Evolutionary conservation across 2,888 invertebrate genomes (phyloP).

Genomic region (Unio delphinus): DNA sequence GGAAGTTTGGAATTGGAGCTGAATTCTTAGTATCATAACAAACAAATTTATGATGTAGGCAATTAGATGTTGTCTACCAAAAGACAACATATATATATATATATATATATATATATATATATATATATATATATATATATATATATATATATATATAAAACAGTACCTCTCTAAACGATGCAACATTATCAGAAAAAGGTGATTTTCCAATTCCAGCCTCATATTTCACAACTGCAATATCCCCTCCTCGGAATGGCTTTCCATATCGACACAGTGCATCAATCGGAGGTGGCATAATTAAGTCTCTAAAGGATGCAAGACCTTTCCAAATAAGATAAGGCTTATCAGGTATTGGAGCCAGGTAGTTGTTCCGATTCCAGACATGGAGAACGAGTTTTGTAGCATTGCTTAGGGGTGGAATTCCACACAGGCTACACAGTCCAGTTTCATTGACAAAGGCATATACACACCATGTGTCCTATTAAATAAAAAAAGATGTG

Average conservation of each 20-base stretch:
- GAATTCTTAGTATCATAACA: too few relatives aligned
- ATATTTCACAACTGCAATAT: constrained; percentile 42
- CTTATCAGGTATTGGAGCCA: constrained; percentile 23
- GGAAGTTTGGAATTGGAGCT: too few relatives aligned
- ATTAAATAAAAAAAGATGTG: not conserved
- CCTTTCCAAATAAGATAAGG: constrained; percentile 33
- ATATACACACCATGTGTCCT: constrained; percentile 45
- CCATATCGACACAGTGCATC: constrained; percentile 44
- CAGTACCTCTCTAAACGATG: constrained; percentile 31
- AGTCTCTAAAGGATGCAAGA: constrained; percentile 25
- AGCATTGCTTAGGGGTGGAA: constrained; percentile 29
- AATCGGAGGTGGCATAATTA: constrained; percentile 40
- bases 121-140: too few relatives aligned
- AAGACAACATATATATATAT: too few relatives aligned
- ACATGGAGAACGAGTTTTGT: constrained; percentile 40
- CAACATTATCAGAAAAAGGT: constrained; percentile 18
- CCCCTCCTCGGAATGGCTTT: constrained; percentile 43
- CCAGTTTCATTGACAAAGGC: constrained; percentile 29
- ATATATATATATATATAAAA: too few relatives aligned
- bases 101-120: too few relatives aligned
- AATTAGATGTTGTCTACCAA: too few relatives aligned
- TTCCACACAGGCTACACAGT: constrained; percentile 38
- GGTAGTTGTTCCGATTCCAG: constrained; percentile 45
- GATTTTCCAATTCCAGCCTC: constrained; percentile 46
- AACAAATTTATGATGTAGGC: too few relatives aligned